Conservation (phyloP, 2,888 invertebrate species). For the Sphinx pinastri region DNA sequence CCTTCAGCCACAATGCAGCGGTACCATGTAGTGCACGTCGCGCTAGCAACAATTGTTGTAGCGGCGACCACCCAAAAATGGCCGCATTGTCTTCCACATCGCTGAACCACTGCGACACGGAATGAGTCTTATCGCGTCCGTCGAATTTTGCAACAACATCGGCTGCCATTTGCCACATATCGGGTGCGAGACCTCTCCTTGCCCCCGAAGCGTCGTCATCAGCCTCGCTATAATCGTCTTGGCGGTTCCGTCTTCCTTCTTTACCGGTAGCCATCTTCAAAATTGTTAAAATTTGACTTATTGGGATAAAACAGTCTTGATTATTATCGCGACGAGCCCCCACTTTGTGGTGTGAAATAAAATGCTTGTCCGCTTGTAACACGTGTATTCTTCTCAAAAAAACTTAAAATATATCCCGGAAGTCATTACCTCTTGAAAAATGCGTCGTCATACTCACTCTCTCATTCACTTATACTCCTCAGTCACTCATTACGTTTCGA, state of each 20-base stretch:
- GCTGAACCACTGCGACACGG: constrained; percentile 17
- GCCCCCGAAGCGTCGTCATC: background rate
- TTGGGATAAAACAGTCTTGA: too few relatives aligned
- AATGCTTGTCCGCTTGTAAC: too few relatives aligned
- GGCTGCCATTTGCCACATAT: background rate
- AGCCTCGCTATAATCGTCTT: background rate
- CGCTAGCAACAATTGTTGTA: constrained; percentile 31
- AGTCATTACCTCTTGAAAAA: too few relatives aligned
- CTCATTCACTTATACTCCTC: too few relatives aligned
- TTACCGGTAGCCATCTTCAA: background rate
- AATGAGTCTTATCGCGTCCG: constrained; percentile 26
- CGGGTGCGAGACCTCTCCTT: background rate
- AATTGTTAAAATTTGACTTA: too few relatives aligned
- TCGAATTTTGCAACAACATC: constrained; percentile 17
- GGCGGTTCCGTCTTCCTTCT: background rate
- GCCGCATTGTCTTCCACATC: constrained; percentile 27
- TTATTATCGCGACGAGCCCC: too few relatives aligned
- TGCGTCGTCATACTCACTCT: too few relatives aligned
- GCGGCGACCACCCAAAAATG: constrained; percentile 30
- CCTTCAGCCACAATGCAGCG: constrained; percentile 28
- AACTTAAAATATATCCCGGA: too few relatives aligned
- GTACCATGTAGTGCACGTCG: constrained; percentile 29
- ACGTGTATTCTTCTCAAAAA: too few relatives aligned
- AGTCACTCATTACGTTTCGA: too few relatives aligned
- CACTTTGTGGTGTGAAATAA: too few relatives aligned